Conservation (phyloP, 23 tunicate genomes). For the Ascidia mentula region DNA sequence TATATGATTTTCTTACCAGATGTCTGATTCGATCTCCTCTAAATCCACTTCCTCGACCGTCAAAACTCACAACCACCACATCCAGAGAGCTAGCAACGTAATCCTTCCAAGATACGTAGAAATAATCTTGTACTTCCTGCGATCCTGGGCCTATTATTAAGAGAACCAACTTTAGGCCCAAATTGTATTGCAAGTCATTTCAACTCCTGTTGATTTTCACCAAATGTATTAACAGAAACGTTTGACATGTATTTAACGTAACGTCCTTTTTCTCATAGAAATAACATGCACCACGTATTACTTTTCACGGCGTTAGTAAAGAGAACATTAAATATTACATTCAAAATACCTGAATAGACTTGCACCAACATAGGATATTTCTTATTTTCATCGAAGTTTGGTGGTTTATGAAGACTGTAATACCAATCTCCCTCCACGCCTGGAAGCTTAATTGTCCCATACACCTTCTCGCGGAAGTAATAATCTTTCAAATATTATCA, state of each 20-base stretch:
- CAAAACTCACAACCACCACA: conserved; percentile 81
- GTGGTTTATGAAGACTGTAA: conserved; percentile 73
- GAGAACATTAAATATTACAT: too few species aligned
- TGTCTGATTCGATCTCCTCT: conserved; percentile 92
- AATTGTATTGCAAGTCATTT: too few species aligned
- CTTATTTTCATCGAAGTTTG: conserved; percentile 69
- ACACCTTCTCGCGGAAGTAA: conserved; percentile 49
- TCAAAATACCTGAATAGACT: conserved; percentile 81
- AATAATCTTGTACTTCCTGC: conserved; percentile 62
- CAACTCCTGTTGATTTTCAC: too few species aligned
- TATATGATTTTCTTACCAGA: too few species aligned
- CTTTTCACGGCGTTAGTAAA: too few species aligned
- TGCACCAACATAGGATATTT: conserved; percentile 86
- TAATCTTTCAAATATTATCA: conserved; percentile 50
- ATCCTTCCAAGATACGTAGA: conserved; percentile 49
- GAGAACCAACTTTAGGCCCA: too few species aligned
- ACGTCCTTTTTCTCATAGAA: too few species aligned
- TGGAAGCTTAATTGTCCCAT: conserved; percentile 55
- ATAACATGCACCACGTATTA: too few species aligned
- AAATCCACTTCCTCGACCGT: conserved; percentile 92
- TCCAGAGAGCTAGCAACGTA: conserved; percentile 46
- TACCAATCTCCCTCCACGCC: conserved; percentile 53
- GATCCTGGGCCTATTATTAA: conserved; percentile 70
- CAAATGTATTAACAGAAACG: too few species aligned
- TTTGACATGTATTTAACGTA: too few species aligned